phyloP scores from a whole-genome alignment of 1,140 invertebrate genomes.

The Procambarus virginalis region DNA sequence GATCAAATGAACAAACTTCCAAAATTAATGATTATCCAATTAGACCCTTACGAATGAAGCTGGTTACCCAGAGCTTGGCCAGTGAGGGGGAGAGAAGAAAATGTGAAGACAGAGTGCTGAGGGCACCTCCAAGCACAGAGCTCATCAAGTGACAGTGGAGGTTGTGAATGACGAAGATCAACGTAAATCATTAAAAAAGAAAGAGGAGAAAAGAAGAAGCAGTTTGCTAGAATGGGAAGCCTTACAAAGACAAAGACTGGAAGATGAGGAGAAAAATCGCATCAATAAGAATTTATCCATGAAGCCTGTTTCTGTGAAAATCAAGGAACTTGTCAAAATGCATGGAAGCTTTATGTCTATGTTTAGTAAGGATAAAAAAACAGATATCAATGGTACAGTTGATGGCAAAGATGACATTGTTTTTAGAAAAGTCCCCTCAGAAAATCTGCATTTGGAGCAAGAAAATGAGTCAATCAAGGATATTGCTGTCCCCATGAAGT shows the following conservation, averaged over 20 bases:
- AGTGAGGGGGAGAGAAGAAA: conserved; percentile 19
- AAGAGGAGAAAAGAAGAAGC: conserved; percentile 23
- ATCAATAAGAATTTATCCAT: conserved; percentile 65
- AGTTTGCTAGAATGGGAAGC: conserved; percentile 68
- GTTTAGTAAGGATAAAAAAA: conserved; percentile 64
- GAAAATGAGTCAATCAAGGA: conserved; percentile 27
- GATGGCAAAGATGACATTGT: conserved; percentile 68
- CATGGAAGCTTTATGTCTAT: conserved; percentile 66
- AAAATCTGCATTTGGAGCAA: background rate
- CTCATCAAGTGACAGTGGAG: conserved; percentile 52
- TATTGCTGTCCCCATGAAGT: conserved; percentile 45
- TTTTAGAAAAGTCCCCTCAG: conserved; percentile 53
- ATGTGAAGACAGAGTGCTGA: background rate
- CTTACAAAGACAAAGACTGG: conserved; percentile 62
- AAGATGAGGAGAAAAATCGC: conserved; percentile 69
- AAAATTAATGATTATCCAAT: background rate
- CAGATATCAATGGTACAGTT: conserved; percentile 66
- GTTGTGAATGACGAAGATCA: conserved; percentile 44
- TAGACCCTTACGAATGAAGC: background rate
- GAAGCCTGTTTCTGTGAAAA: conserved; percentile 64
- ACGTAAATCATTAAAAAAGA: background rate
- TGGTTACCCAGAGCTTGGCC: background rate
- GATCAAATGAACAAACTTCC: background rate
- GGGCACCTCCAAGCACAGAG: background rate
- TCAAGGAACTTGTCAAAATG: conserved; percentile 69